These are phyloP conservation scores for Crenuchus spilurus DNA, from an alignment of 2,797 vertebrate species.

Conservation along the genomic window DNA sequence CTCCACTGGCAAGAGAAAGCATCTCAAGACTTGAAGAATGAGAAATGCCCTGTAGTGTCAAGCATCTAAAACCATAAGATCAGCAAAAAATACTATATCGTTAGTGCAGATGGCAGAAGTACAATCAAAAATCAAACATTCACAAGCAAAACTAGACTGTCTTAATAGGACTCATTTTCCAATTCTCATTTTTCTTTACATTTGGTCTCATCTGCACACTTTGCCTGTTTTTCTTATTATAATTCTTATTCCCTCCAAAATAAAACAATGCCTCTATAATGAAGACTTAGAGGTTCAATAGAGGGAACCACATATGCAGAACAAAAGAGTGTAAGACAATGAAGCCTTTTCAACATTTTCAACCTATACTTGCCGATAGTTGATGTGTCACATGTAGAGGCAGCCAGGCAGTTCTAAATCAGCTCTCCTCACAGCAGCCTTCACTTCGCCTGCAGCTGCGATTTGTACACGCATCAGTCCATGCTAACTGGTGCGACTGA, in stretches of 20 bases:
- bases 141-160: background rate
- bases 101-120: background rate
- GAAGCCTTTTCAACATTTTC: background rate
- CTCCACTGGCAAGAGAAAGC: conserved; percentile 61
- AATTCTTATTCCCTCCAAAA: conserved; percentile 3
- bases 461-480: conserved; percentile 68
- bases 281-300: background rate
- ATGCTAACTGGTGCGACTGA: conserved; percentile 62
- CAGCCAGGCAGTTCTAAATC: conserved; percentile 13
- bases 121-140: background rate
- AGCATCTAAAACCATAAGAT: conserved; percentile 24
- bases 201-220: background rate
- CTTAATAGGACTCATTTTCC: background rate
- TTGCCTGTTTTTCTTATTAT: background rate
- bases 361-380: background rate
- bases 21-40: conserved; percentile 49
- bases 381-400: conserved; percentile 5
- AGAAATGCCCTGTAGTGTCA: conserved; percentile 44
- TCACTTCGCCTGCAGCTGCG: conserved; percentile 61
- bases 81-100: conserved; percentile 3
- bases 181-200: background rate
- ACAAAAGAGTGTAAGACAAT: background rate
- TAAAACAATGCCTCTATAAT: background rate
- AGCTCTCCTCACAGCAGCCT: background rate
- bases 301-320: background rate